Conservation (phyloP, 2,113 vertebrate genomes). For the Eidolon helvum region DNA sequence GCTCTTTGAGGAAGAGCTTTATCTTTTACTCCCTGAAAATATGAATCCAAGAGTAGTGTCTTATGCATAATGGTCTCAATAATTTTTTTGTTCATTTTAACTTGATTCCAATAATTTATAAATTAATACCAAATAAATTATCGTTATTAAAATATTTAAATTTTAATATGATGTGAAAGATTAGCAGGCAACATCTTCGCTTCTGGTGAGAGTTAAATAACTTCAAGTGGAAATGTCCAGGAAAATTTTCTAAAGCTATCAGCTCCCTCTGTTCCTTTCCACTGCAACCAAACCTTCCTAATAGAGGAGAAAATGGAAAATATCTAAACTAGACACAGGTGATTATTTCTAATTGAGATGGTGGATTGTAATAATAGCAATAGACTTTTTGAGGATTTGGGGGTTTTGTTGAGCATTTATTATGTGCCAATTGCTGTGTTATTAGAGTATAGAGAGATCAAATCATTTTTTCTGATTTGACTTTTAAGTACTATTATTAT, state of each 20-base stretch:
- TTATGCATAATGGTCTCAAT: background rate
- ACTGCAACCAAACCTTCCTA: background rate
- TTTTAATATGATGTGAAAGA: background rate
- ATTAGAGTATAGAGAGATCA: background rate
- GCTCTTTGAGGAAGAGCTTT: background rate
- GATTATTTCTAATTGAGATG: background rate
- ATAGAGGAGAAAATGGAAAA: background rate
- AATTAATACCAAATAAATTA: background rate
- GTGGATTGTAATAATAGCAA: background rate
- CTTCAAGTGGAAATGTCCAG: background rate
- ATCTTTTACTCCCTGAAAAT: background rate
- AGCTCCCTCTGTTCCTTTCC: background rate
- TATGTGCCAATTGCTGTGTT: background rate
- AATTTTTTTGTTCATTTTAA: background rate
- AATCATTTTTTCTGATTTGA: background rate
- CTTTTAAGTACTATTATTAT: background rate
- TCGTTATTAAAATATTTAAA: background rate
- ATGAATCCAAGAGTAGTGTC: background rate
- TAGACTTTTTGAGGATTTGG: background rate
- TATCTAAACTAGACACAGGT: background rate
- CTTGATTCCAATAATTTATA: background rate
- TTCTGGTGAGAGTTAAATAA: background rate
- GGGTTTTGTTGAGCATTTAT: background rate
- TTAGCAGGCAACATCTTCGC: background rate
- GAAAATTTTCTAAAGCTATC: background rate